A percentile compares a stretch with the other conserved stretches of the same genome.
phyloP scores from a whole-genome alignment of 2,113 vertebrate genomes.

The Uria aalge region DNA sequence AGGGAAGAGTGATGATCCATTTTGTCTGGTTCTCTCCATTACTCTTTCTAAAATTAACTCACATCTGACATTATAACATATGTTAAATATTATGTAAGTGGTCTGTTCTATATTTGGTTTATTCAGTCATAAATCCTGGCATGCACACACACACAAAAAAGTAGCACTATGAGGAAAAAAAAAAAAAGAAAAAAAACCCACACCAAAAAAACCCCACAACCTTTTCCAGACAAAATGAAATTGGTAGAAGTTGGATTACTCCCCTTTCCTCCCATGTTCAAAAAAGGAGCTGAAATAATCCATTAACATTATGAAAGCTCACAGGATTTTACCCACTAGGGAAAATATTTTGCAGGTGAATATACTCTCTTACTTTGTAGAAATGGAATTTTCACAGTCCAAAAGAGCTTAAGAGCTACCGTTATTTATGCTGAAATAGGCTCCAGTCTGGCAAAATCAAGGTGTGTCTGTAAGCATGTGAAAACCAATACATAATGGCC shows the following conservation, averaged over 20 bases:
- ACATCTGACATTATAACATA: slow-evolving; percentile 66
- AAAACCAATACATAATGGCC: not conserved
- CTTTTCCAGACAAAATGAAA: not conserved
- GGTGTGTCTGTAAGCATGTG: not conserved
- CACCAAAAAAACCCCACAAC: not conserved
- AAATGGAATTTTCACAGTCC: not conserved
- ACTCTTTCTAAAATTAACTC: slow-evolving; percentile 69
- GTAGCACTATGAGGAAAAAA: not conserved
- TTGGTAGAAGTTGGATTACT: not conserved
- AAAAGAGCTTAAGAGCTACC: not conserved
- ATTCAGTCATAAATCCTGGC: slow-evolving; percentile 62
- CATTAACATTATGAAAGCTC: not conserved
- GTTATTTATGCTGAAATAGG: not conserved
- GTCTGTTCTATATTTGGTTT: slow-evolving; percentile 61
- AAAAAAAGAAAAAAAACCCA: not conserved
- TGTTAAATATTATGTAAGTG: slow-evolving; percentile 66
- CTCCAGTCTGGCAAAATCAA: not conserved
- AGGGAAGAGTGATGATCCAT: slow-evolving; percentile 53
- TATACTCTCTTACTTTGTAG: not conserved
- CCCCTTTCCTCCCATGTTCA: not conserved
- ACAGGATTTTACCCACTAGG: not conserved
- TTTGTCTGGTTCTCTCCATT: slow-evolving; percentile 56
- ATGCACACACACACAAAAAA: not conserved
- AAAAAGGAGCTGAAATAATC: not conserved
- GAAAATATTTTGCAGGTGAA: not conserved